These are phyloP conservation scores for Mus spicilegus DNA, from an alignment of 2,113 vertebrate genomes.

Conservation along the genomic window DNA sequence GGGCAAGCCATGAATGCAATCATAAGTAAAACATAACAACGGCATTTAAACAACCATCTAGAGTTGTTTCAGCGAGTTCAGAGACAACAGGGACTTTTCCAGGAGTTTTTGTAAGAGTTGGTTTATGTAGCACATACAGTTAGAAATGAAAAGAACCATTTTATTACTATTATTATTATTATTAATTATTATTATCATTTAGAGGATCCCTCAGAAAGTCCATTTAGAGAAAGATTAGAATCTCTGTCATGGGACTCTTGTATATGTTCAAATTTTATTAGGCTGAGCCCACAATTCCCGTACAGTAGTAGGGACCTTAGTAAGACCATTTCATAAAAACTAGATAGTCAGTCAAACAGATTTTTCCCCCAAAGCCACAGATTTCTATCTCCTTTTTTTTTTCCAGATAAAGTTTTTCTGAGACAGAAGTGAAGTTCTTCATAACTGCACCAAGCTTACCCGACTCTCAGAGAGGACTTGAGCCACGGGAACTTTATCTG, in stretches of 20 bases:
- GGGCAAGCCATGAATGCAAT: not conserved
- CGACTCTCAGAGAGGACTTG: not conserved
- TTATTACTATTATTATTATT: slow-evolving; percentile 24
- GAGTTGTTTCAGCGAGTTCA: not conserved
- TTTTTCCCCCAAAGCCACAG: not conserved
- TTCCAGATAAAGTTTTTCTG: not conserved
- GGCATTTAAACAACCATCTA: not conserved
- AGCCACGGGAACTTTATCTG: too few species aligned
- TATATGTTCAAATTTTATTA: not conserved
- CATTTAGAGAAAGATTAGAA: not conserved
- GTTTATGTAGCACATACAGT: not conserved
- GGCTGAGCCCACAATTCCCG: not conserved
- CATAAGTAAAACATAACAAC: not conserved
- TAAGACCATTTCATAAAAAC: slow-evolving; percentile 20
- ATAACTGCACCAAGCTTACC: not conserved
- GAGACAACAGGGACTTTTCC: not conserved
- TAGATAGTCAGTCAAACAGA: not conserved
- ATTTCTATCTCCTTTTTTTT: not conserved
- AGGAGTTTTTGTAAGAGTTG: not conserved
- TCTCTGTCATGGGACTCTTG: not conserved
- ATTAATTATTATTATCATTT: not conserved
- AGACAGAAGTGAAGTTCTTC: not conserved
- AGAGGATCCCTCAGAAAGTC: not conserved
- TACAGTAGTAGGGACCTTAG: not conserved
- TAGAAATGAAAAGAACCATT: not conserved